Evolutionary conservation across 2,797 vertebrate genomes (phyloP).

Genomic region (Spheniscus humboldti): DNA sequence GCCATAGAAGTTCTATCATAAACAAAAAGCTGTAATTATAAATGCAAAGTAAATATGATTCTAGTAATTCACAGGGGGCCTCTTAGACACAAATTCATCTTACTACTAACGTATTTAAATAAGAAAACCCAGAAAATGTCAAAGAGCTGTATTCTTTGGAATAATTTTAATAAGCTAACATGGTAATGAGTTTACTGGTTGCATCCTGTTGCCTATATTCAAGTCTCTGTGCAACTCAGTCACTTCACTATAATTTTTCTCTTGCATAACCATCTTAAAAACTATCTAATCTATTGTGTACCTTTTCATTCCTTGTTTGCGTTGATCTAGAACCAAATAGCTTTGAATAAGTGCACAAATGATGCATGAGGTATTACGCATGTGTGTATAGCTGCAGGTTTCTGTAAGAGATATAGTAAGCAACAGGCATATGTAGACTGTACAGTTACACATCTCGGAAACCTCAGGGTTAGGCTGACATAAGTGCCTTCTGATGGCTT

Average conservation of each 20-base stretch:
- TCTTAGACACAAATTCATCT: background rate
- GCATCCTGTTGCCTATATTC: background rate
- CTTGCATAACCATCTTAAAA: background rate
- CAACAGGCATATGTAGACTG: background rate
- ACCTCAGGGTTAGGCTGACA: conserved; percentile 22
- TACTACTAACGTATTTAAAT: background rate
- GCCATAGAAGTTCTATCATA: background rate
- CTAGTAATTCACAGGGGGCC: background rate
- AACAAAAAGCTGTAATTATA: conserved; percentile 13
- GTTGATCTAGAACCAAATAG: background rate
- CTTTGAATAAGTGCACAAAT: background rate
- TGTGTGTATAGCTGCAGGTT: background rate
- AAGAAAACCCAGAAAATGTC: background rate
- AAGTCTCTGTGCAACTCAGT: background rate
- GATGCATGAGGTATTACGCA: background rate
- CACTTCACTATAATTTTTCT: background rate
- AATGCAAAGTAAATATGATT: background rate
- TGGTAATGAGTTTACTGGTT: background rate
- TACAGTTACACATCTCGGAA: background rate
- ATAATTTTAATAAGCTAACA: background rate
- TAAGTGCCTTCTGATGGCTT: conserved; percentile 56
- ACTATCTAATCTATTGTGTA: background rate
- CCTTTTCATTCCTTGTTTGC: background rate
- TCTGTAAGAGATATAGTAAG: conserved; percentile 7
- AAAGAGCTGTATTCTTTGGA: background rate